Conservation (phyloP, 2,797 vertebrate species). For the Notolepis coatsorum region DNA sequence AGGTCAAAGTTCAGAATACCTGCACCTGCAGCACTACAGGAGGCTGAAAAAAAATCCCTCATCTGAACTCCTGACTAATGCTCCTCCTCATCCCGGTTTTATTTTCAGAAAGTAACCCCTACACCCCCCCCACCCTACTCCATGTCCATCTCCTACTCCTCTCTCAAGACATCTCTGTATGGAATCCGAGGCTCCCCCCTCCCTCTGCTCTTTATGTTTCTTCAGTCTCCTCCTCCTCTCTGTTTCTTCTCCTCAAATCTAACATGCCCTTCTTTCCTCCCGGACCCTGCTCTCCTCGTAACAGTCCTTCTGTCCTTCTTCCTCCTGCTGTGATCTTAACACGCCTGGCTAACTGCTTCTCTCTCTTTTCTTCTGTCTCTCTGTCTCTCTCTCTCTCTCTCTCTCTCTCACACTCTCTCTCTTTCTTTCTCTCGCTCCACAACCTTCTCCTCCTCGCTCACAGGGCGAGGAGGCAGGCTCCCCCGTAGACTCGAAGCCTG, state of each 20-base stretch:
- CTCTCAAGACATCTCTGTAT: conserved; percentile 23
- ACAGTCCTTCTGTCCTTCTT: conserved; percentile 36
- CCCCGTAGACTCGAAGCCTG: conserved; percentile 81
- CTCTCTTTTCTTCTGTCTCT: not conserved
- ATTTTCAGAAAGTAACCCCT: conserved; percentile 31
- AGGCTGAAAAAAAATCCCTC: conserved; percentile 18
- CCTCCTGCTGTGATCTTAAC: conserved; percentile 38
- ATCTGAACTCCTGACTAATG: conserved; percentile 35
- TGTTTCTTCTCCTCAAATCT: conserved; percentile 23
- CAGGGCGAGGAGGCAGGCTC: conserved; percentile 82
- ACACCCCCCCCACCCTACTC: not conserved
- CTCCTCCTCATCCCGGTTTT: conserved; percentile 34
- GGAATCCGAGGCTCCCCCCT: conserved; percentile 6
- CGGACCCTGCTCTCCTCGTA: conserved; percentile 26
- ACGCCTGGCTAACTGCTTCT: conserved; percentile 38
- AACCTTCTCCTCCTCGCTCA: conserved; percentile 23
- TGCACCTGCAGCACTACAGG: not conserved
- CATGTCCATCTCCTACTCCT: not conserved
- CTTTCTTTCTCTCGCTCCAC: conserved; percentile 41
- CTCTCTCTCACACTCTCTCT: conserved; percentile 38
- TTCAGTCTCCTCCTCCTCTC: conserved; percentile 20
- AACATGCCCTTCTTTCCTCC: conserved; percentile 34
- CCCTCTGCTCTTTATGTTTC: conserved; percentile 18
- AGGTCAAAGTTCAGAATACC: not conserved
- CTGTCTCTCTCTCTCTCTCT: conserved; percentile 19